Evolutionary conservation across 2,888 invertebrate genomes (phyloP).

Genomic region (Fissipunctia ypsillon): DNA sequence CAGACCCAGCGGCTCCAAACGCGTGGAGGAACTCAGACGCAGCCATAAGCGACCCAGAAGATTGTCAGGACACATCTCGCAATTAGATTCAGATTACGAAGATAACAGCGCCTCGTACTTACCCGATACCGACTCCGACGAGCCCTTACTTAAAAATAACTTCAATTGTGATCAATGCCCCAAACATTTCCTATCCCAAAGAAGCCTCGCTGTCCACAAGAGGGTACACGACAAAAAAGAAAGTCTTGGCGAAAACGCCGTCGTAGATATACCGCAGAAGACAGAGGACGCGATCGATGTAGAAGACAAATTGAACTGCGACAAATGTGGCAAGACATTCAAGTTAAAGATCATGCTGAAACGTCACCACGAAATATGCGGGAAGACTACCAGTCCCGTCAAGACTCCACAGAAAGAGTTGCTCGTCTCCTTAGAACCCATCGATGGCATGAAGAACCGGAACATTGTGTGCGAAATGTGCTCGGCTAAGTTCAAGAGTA

Average conservation of each 20-base stretch:
- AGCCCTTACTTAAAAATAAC: constrained; percentile 73
- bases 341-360: constrained; percentile 89
- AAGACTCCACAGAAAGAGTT: constrained; percentile 80
- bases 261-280: constrained; percentile 70
- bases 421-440: constrained; percentile 81
- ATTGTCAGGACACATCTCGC: constrained; percentile 68
- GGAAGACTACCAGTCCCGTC: constrained; percentile 62
- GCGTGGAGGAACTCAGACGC: constrained; percentile 81
- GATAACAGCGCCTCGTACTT: constrained; percentile 80
- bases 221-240: constrained; percentile 73
- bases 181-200: constrained; percentile 74
- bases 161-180: constrained; percentile 79
- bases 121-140: constrained; percentile 85
- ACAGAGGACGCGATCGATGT: constrained; percentile 73
- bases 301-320: constrained; percentile 81
- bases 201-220: constrained; percentile 74
- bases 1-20: constrained; percentile 77
- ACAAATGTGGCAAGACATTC: constrained; percentile 84
- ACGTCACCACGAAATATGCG: constrained; percentile 81
- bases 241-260: constrained; percentile 33
- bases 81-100: constrained; percentile 83
- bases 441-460: constrained; percentile 71
- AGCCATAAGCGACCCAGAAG: constrained; percentile 77
- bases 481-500: constrained; percentile 79
- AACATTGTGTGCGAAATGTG: constrained; percentile 82